Percentiles rank a stretch among this genome's conserved stretches.
phyloP scores from a whole-genome alignment of 2,113 vertebrate species.

The Charina bottae region DNA sequence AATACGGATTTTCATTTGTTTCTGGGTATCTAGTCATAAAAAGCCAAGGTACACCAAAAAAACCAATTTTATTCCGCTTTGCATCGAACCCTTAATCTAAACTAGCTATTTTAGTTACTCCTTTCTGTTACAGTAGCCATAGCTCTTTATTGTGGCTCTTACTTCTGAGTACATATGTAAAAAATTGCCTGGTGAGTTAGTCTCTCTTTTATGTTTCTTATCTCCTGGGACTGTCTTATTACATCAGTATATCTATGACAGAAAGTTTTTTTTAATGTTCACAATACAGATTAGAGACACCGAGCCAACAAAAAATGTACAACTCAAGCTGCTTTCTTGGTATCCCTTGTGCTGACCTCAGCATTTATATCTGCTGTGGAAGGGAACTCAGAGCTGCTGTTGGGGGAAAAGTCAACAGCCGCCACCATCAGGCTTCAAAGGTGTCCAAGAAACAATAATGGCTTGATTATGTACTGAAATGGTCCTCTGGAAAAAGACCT shows the following conservation, averaged over 20 bases:
- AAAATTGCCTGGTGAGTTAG: not conserved
- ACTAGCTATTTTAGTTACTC: not conserved
- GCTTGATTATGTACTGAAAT: not conserved
- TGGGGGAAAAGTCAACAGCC: not conserved
- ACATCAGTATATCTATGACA: not conserved
- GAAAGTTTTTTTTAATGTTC: not conserved
- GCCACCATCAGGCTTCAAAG: not conserved
- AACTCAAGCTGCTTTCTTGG: not conserved
- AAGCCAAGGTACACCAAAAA: not conserved
- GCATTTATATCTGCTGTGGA: not conserved
- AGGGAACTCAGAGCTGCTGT: not conserved
- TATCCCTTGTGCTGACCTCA: not conserved
- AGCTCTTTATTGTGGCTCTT: not conserved
- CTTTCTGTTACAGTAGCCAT: not conserved
- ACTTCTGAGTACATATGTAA: not conserved
- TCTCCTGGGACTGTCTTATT: not conserved
- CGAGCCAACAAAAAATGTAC: not conserved
- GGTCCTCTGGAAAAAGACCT: constrained; percentile 2
- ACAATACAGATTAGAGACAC: not conserved
- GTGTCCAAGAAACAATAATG: not conserved
- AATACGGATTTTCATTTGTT: not conserved
- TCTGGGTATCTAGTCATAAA: not conserved
- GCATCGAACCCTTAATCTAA: not conserved
- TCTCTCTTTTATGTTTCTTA: not conserved
- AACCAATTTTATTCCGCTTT: not conserved